Conservation (phyloP, 2,888 invertebrate genomes). For the Catotricha subobsoleta region DNA sequence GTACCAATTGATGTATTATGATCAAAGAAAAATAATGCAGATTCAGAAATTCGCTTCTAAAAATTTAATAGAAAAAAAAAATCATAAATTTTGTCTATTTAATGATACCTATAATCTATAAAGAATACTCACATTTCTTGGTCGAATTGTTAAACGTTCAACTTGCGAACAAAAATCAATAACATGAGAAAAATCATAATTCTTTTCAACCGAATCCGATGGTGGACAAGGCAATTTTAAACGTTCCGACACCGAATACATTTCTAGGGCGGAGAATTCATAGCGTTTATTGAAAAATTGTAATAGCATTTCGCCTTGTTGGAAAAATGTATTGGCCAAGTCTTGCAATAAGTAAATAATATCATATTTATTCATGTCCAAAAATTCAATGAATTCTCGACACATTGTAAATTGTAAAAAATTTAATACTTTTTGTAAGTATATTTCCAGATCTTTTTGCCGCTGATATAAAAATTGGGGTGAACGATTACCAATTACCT, state of each 20-base stretch:
- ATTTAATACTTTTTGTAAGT: conserved; percentile 57
- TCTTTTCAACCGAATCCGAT: conserved; percentile 55
- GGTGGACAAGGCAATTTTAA: conserved; percentile 72
- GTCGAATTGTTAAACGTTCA: conserved; percentile 23
- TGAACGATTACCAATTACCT: conserved; percentile 70
- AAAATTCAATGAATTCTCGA: conserved; percentile 59
- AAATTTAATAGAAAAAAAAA: background rate
- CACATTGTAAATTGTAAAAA: conserved; percentile 67
- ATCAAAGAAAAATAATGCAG: background rate
- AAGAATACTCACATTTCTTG: conserved; percentile 3
- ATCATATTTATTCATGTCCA: conserved; percentile 80
- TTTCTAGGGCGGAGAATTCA: conserved; percentile 33
- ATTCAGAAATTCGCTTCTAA: background rate
- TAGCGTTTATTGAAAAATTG: conserved; percentile 1
- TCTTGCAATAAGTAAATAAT: conserved; percentile 70
- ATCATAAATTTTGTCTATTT: background rate
- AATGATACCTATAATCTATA: background rate
- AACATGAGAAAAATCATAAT: conserved; percentile 79
- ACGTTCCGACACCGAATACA: conserved; percentile 78
- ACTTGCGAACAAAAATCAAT: conserved; percentile 73
- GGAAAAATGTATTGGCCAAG: conserved; percentile 59
- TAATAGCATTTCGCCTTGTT: conserved; percentile 49
- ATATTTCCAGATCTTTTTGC: conserved; percentile 58
- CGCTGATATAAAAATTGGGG: conserved; percentile 74
- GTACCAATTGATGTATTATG: conserved; percentile 40